Conservation (phyloP, 2,113 vertebrate species). For the Dermatemys mawii region DNA sequence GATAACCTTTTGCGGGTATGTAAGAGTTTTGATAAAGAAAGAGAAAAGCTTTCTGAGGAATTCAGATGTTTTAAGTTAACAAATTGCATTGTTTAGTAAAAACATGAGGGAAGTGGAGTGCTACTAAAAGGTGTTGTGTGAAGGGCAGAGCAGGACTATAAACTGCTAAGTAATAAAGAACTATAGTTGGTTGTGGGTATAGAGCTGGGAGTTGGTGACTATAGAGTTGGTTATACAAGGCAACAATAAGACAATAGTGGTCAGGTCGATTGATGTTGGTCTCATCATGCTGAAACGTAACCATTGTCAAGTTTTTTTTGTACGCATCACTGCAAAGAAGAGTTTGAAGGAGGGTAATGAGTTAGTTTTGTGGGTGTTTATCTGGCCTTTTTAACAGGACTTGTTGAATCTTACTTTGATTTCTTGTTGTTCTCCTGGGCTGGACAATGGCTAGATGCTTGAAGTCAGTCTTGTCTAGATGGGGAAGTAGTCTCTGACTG, state of each 20-base stretch:
- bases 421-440: no score
- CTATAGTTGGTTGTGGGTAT: background rate
- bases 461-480: no score
- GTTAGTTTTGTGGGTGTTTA: no score
- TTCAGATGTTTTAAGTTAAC: background rate
- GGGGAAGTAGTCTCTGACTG: no score
- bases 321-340: no score
- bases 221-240: no score
- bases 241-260: no score
- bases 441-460: no score
- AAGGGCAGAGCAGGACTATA: background rate
- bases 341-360: no score
- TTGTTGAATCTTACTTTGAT: background rate
- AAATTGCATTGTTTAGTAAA: background rate
- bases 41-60: background rate
- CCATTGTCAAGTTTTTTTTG: no score
- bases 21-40: background rate
- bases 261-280: no score
- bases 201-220: background rate
- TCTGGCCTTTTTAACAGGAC: background rate
- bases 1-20: background rate
- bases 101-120: background rate
- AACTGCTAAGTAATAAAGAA: background rate
- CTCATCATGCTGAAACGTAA: no score
- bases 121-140: background rate